Conservation (phyloP, 2,113 vertebrate species). For the Mus spicilegus region DNA sequence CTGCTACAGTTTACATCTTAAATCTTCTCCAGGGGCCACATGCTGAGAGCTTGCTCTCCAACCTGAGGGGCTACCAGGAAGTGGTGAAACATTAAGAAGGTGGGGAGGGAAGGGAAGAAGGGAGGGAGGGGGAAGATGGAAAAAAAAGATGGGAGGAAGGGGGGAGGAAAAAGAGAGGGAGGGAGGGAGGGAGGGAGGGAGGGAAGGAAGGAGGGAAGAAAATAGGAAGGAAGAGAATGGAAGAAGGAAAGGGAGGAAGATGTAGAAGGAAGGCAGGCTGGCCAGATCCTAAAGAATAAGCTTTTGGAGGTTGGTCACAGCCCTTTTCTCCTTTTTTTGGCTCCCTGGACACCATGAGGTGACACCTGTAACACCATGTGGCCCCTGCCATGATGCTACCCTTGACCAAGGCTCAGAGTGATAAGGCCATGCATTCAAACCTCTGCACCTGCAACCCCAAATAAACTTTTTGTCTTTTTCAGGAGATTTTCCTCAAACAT, state of each 20-base stretch:
- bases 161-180: background rate
- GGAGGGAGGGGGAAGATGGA: too few species aligned
- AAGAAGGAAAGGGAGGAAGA: too few species aligned
- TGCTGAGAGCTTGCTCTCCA: background rate
- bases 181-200: too few species aligned
- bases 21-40: background rate
- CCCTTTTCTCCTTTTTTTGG: background rate
- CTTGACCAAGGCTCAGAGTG: background rate
- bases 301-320: background rate
- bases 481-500: background rate
- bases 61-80: background rate
- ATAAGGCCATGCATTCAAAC: background rate
- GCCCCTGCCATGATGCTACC: background rate
- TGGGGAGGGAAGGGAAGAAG: too few species aligned
- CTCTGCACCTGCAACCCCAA: background rate
- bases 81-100: background rate
- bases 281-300: background rate
- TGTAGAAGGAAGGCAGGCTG: background rate
- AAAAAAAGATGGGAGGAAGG: too few species aligned
- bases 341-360: background rate
- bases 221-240: too few species aligned
- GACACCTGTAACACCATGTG: background rate
- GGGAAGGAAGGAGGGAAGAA: rapidly evolving
- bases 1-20: background rate
- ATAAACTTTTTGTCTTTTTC: background rate